Evolutionary conservation across 2,797 vertebrate species (phyloP), one percentile per base, ranked within the genome.

Genomic region (Coranthus polyacanthus): DNA sequence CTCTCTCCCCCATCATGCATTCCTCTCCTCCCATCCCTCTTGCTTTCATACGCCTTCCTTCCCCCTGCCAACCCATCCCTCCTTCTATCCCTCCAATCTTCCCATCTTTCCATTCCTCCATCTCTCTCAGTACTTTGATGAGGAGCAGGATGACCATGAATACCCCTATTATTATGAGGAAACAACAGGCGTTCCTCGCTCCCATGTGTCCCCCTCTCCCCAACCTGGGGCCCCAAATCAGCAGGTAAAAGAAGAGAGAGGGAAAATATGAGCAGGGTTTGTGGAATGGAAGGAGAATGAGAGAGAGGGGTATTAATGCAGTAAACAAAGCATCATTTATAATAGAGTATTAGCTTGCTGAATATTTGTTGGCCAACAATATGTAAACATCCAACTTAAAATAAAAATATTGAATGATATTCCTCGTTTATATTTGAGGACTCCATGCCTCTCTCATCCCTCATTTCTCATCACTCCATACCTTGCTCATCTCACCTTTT

Each of bases 101-200:
- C 73, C 59, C 56, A 58, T 74, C 62, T 65, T 50, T 69, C 72
- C 75, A 61, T 34, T 24, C 60, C 71, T 72, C 59, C 55, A 68
- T 78, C 69, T 88, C 79, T 87, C 85, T 89, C 81, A 82, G 92
- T 92, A 89, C 92, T 93, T 94, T 94, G 92, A 94, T 93, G 92
- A 93, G 85, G 89, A 92, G 83, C 89, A 86, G 84, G 91, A 92
- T 90, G 90, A 92, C 88, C 90, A 90, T 90, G 88, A 92, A 90
- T 89, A 92, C 75, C 79, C 87, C 60, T 92, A 85, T 92, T 92
- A 93, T 93, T 91, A 92, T 79, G 91, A 93, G 82, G 87, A 89
- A 79, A 84, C 88, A 75, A 90, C 86, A 70, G 82, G 73, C 72
- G 18, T 79, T 83, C 79, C 89, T 83, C 84, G 82, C 71, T 81